phyloP scores from a whole-genome alignment of 2,888 invertebrate species.

The Melanargia galathea region DNA sequence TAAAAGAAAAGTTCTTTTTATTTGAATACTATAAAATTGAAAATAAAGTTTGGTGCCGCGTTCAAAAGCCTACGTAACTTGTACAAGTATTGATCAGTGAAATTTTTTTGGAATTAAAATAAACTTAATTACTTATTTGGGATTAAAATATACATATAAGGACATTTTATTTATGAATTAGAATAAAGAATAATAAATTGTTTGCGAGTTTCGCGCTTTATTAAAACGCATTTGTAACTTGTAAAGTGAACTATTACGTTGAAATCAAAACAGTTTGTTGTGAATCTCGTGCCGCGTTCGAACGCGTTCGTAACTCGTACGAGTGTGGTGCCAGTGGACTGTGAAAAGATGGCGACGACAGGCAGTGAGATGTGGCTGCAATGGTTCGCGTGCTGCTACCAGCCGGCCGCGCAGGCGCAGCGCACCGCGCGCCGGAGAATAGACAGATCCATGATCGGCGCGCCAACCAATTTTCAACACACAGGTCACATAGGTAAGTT shows the following conservation, averaged over 20 bases:
- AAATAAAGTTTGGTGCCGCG: not conserved
- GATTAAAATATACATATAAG: no score
- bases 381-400: slow-evolving; percentile 96
- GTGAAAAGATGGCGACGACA: slow-evolving; percentile 84
- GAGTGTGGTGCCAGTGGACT: slow-evolving; percentile 51
- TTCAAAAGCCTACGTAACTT: not conserved
- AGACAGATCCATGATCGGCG: slow-evolving; percentile 97
- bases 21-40: not conserved
- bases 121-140: no score
- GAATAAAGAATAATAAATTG: not conserved
- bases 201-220: not conserved
- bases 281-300: slow-evolving; percentile 26
- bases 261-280: not conserved
- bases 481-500: slow-evolving; percentile 85
- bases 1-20: slow-evolving; percentile 15
- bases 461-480: slow-evolving; percentile 97
- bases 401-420: slow-evolving; percentile 89
- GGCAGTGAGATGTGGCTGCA: slow-evolving; percentile 94
- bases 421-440: slow-evolving; percentile 88
- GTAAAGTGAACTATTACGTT: not conserved
- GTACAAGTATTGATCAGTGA: not conserved
- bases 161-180: not conserved
- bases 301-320: slow-evolving; percentile 30
- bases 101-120: not conserved
- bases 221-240: not conserved